Conservation (phyloP, 2,888 invertebrate genomes). For the Sphaeridia pumilis region DNA sequence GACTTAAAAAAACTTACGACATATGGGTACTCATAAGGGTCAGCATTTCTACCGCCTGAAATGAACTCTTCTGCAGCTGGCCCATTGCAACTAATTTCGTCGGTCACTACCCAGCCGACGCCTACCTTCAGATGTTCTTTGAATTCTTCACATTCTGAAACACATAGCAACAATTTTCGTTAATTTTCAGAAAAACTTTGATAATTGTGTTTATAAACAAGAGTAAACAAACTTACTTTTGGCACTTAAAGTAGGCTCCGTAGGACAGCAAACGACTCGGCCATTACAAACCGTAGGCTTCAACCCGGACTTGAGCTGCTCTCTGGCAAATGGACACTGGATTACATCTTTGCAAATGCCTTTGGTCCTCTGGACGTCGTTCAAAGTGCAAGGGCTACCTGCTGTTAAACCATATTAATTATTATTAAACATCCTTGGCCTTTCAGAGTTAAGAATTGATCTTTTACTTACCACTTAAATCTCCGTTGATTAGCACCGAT, state of each 20-base stretch:
- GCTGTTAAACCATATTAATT: not conserved
- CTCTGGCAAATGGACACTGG: slow-evolving; percentile 16
- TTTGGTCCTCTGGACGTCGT: slow-evolving; percentile 16
- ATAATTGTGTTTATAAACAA: not conserved
- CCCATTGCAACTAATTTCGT: slow-evolving; percentile 1
- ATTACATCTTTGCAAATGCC: slow-evolving; percentile 16
- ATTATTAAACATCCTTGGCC: no score
- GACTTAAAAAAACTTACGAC: slow-evolving; percentile 13
- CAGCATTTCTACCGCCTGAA: slow-evolving; percentile 19
- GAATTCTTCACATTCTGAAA: slow-evolving; percentile 24
- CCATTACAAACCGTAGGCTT: slow-evolving; percentile 17
- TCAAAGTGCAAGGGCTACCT: slow-evolving; percentile 8
- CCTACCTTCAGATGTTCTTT: slow-evolving; percentile 14
- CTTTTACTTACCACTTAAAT: no score
- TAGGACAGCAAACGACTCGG: slow-evolving; percentile 22
- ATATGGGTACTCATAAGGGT: slow-evolving; percentile 21
- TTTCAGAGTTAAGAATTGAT: no score
- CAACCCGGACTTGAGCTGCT: slow-evolving; percentile 15
- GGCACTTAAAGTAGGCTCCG: slow-evolving; percentile 15
- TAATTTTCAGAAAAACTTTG: no score
- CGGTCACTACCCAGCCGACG: not conserved
- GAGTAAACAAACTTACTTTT: slow-evolving; percentile 20
- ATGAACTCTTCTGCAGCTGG: slow-evolving; percentile 9
- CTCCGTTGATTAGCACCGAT: no score
- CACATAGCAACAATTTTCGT: not conserved